A percentile compares a stretch with the other conserved stretches of the same genome.
Evolutionary conservation across 2,797 vertebrate genomes (phyloP).

Genomic region (Leptatherina wallacei): DNA sequence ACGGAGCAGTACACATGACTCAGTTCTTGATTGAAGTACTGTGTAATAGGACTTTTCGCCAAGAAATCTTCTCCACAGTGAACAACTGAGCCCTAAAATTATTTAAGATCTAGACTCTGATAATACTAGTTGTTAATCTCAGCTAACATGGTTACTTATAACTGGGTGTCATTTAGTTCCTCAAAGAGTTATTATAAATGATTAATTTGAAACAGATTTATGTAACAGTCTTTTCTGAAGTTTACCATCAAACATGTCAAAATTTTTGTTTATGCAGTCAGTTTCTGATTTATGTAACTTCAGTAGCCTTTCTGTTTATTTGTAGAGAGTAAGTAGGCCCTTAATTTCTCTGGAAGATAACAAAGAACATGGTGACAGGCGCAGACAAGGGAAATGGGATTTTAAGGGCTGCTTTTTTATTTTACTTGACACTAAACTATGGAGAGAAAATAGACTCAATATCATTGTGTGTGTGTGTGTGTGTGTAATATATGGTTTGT

Average conservation of each 20-base stretch:
- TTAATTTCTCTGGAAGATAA: background rate
- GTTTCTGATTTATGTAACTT: background rate
- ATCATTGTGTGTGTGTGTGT: too few relatives aligned
- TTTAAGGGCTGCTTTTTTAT: background rate
- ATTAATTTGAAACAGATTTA: background rate
- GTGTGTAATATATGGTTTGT: too few relatives aligned
- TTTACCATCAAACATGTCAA: background rate
- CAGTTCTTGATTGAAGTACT: constrained; percentile 5
- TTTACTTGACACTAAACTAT: background rate
- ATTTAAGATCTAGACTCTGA: background rate
- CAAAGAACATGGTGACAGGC: background rate
- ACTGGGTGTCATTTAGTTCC: background rate
- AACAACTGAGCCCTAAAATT: background rate
- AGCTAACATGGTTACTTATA: background rate
- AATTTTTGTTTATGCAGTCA: background rate
- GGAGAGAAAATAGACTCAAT: too few relatives aligned
- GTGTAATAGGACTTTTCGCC: background rate
- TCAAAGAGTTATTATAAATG: background rate
- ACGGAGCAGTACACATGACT: background rate
- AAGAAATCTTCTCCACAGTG: background rate
- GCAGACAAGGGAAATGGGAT: background rate
- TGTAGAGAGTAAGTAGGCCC: background rate
- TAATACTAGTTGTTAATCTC: background rate
- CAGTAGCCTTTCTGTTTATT: constrained; percentile 6
- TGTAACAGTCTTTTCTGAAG: background rate